Evolutionary conservation across 2,113 vertebrate species (phyloP).

Genomic region (Ictalurus punctatus): DNA sequence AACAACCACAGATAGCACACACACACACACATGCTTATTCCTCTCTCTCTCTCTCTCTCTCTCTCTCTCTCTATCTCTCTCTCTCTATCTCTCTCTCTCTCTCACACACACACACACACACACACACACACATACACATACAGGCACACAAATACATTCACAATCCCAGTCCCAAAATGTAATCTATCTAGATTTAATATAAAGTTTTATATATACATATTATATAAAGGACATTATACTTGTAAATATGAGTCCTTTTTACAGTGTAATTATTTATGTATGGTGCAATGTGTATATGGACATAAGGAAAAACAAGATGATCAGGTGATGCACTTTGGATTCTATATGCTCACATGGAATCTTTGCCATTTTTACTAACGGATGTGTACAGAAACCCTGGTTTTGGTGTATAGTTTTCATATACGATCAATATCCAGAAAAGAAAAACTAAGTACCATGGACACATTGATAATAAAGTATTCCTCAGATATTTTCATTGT

Average conservation of each 20-base stretch:
- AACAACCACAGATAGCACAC: slow-evolving; percentile 83
- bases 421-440: slow-evolving; percentile 80
- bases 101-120: slow-evolving; percentile 53
- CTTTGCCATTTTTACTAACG: slow-evolving; percentile 83
- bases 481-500: slow-evolving; percentile 74
- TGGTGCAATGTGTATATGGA: slow-evolving; percentile 97
- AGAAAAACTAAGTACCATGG: slow-evolving; percentile 73
- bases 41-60: not conserved
- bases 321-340: slow-evolving; percentile 95
- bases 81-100: not conserved
- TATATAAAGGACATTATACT: slow-evolving; percentile 99
- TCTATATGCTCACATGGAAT: slow-evolving; percentile 76
- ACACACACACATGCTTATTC: not conserved
- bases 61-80: not conserved
- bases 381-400: slow-evolving; percentile 77
- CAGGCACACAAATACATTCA: slow-evolving; percentile 51
- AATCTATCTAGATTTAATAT: slow-evolving; percentile 99
- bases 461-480: slow-evolving; percentile 96
- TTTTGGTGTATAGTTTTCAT: slow-evolving; percentile 83
- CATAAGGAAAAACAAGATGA: slow-evolving; percentile 75
- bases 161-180: slow-evolving; percentile 79
- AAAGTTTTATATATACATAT: slow-evolving; percentile 95
- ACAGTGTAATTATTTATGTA: slow-evolving; percentile 99
- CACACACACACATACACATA: slow-evolving; percentile 45
- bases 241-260: slow-evolving; percentile 99